Evolutionary conservation across 2,888 invertebrate species (phyloP), one percentile per base, ranked within the genome.

Genomic region (Hirtodrosophila histrioides): DNA sequence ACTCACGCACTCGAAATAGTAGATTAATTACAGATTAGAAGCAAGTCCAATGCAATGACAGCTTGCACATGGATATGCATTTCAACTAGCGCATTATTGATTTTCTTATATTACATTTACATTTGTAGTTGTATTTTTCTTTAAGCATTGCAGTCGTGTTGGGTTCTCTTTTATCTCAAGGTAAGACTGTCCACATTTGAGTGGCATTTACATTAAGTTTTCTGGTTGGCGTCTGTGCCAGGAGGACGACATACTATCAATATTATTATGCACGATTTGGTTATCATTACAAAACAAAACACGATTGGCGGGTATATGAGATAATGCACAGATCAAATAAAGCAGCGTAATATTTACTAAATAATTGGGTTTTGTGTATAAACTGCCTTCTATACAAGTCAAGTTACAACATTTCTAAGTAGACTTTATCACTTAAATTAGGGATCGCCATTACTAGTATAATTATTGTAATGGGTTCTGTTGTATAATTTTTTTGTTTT

Each of bases 231-330:
- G 57, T 69, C 65, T 53, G 44, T 65, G 40, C 48, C 53, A 51
- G 54, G 40, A 72, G 60, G 54, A 60, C 55, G 69, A 69, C 55
- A 56, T 66, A 58, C 56, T 58, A 58, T 49, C 64, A 71, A 53
- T 44, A 56, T 57, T 53, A 75, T 86, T 88, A 76, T 88, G 79
- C 87, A 87, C 86, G 86, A 87, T 89, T 87, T 87, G 86, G 89
- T 87, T 89, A 87, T 86, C 75, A 84, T 86, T 76, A 86, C 85
- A 77, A 75, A 87, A 88, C 88, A 74, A 86, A 75, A 88, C 86
- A 87, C 79, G 66, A 67, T 88, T 75, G 68, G 72, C 63, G 61
- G 75, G 67, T 65, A 55, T 58, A 65, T 57, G 60, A 64, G 63
- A 81, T 77, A 84, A 84, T 80, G 62, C 85, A 84, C 79, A 66